phyloP scores from a whole-genome alignment of 2,888 invertebrate genomes.

The Pachycephus smyrnensis region DNA sequence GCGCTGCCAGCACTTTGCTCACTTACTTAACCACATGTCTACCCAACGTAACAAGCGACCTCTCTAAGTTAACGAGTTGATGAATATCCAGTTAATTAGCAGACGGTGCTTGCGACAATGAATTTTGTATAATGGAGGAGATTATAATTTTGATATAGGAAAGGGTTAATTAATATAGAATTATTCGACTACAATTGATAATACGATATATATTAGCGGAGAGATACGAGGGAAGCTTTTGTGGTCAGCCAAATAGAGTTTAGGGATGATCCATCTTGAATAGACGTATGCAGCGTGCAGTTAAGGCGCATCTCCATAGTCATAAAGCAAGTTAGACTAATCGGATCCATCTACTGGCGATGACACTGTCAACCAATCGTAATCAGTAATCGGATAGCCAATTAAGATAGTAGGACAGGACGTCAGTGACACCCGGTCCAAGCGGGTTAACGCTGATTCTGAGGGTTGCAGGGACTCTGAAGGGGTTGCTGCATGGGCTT shows the following conservation, averaged over 20 bases:
- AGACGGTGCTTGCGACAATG: background rate
- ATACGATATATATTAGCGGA: background rate
- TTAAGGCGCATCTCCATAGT: constrained; percentile 26
- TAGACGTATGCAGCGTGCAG: constrained; percentile 47
- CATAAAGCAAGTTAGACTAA: background rate
- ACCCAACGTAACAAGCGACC: background rate
- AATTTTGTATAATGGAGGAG: background rate
- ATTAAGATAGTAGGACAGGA: constrained; percentile 41
- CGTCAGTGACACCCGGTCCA: constrained; percentile 43
- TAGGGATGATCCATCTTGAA: background rate
- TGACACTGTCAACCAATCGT: constrained; percentile 35
- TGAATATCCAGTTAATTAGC: background rate
- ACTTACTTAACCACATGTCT: background rate
- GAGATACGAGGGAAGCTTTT: background rate
- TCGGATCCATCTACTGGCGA: constrained; percentile 3
- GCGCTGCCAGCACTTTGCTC: background rate
- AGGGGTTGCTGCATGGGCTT: constrained; percentile 44
- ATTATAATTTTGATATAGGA: background rate
- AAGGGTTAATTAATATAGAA: background rate
- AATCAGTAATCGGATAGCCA: constrained; percentile 37
- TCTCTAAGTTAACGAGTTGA: background rate
- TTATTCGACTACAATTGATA: background rate
- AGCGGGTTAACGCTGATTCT: constrained; percentile 42
- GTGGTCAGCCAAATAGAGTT: background rate
- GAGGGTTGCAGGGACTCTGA: constrained; percentile 18